A percentile compares a stretch with the other conserved stretches of the same genome.
Evolutionary conservation across 1,140 invertebrate species (phyloP).

Genomic region (Procambarus clarkii): DNA sequence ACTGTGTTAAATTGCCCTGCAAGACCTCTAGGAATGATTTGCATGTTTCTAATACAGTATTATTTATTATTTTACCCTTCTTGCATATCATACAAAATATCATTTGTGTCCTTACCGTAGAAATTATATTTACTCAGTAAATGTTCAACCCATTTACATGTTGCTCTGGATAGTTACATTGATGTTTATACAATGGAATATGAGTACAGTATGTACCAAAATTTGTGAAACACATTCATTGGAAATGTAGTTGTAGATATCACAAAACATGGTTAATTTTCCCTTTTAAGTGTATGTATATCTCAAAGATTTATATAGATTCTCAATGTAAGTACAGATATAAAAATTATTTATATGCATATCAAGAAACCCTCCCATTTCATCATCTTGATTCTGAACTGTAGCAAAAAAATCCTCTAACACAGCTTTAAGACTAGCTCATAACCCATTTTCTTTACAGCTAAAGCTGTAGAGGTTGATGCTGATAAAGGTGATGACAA

Average conservation of each 20-base stretch:
- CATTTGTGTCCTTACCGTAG: conserved; percentile 20
- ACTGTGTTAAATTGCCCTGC: neutral
- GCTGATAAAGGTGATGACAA: conserved; percentile 85
- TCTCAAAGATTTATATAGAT: conserved; percentile 9
- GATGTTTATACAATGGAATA: conserved; percentile 29
- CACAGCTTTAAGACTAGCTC: neutral
- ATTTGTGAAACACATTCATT: neutral
- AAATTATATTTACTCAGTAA: neutral
- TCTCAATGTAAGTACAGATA: neutral
- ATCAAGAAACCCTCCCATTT: neutral
- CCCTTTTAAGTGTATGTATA: conserved; percentile 23
- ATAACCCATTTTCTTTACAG: conserved; percentile 75
- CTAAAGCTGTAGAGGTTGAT: conserved; percentile 85
- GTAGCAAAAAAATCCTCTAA: neutral
- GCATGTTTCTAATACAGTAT: conserved; percentile 28
- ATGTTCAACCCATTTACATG: conserved; percentile 13
- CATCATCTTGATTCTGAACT: neutral
- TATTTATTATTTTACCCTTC: neutral
- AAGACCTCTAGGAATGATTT: conserved; percentile 16
- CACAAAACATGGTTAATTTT: conserved; percentile 12
- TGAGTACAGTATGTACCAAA: conserved; percentile 22
- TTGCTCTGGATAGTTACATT: conserved; percentile 13
- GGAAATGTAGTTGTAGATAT: conserved; percentile 9
- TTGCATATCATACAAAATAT: neutral
- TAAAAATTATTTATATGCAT: neutral